These are phyloP conservation scores for Dallia pectoralis DNA, from an alignment of 2,797 vertebrate genomes.

Conservation along the genomic window DNA sequence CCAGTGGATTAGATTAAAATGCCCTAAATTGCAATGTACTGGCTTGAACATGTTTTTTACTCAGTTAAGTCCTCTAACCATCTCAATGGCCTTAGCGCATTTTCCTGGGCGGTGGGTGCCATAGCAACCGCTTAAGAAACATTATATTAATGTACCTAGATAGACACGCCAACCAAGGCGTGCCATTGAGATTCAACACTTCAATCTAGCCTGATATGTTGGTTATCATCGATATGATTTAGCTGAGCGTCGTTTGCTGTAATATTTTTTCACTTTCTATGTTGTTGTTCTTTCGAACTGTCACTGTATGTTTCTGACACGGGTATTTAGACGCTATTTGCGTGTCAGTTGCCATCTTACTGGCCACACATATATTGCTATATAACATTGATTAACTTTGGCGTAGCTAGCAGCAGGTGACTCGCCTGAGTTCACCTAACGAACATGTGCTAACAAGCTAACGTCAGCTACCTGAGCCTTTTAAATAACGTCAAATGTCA, in stretches of 20 bases:
- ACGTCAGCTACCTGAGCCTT: neutral
- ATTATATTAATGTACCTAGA: conserved; percentile 56
- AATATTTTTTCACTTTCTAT: conserved; percentile 1
- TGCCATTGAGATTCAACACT: conserved; percentile 12
- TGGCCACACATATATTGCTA: conserved; percentile 1
- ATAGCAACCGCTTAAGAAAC: conserved; percentile 82
- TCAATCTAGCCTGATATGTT: neutral
- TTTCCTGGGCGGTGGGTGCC: conserved; percentile 73
- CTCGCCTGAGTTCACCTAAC: too few species aligned
- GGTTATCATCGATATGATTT: neutral
- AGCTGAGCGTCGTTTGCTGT: neutral
- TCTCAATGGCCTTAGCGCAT: conserved; percentile 46
- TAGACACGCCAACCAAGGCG: conserved; percentile 37
- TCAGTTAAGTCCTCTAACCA: too few species aligned
- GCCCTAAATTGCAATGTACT: too few species aligned
- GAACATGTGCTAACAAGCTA: neutral
- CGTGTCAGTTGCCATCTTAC: neutral
- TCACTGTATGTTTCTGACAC: neutral
- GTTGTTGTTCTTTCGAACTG: conserved; percentile 19
- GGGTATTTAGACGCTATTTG: conserved; percentile 8
- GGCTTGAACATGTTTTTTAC: too few species aligned
- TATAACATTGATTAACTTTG: neutral
- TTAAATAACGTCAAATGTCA: neutral
- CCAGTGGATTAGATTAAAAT: too few species aligned
- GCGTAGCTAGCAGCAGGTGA: neutral